phyloP scores from a whole-genome alignment of 2,888 invertebrate genomes.

The Hirtodrosophila trivittata region DNA sequence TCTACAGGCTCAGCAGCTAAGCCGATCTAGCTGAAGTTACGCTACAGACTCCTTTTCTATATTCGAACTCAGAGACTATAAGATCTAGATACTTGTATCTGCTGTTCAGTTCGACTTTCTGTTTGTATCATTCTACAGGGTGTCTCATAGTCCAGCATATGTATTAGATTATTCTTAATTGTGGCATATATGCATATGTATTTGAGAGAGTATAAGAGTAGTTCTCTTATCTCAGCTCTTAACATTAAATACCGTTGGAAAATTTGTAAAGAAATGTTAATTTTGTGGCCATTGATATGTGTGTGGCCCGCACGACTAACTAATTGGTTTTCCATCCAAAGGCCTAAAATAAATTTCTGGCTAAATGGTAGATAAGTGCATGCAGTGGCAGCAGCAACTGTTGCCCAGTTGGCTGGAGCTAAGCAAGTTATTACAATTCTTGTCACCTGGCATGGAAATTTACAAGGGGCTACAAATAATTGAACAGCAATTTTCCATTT shows the following conservation, averaged over 20 bases:
- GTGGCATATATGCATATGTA: slow-evolving; percentile 1
- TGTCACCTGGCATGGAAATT: slow-evolving; percentile 76
- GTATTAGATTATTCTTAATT: too few species aligned
- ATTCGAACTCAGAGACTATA: too few species aligned
- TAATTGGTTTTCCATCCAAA: slow-evolving; percentile 63
- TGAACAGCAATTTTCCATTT: slow-evolving; percentile 82
- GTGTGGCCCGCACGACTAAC: slow-evolving; percentile 69
- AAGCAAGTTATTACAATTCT: slow-evolving; percentile 77
- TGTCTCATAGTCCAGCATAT: too few species aligned
- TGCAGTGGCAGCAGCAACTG: slow-evolving; percentile 14
- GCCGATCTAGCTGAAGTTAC: too few species aligned
- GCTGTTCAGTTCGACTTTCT: too few species aligned
- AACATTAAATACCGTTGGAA: slow-evolving; percentile 73
- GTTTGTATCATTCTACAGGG: too few species aligned
- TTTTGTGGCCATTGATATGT: slow-evolving; percentile 31
- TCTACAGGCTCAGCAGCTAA: too few species aligned
- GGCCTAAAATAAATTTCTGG: slow-evolving; percentile 65
- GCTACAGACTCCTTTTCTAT: too few species aligned
- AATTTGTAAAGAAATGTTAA: slow-evolving; percentile 75
- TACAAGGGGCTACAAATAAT: slow-evolving; percentile 81
- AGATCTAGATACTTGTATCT: too few species aligned
- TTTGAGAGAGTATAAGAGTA: slow-evolving; percentile 25
- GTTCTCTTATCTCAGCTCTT: slow-evolving; percentile 57
- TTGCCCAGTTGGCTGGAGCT: slow-evolving; percentile 18
- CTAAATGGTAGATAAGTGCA: slow-evolving; percentile 65